Base-by-base conservation (phyloP, 2,888 invertebrate genomes). In the Drosophila fungiperda region DNA sequence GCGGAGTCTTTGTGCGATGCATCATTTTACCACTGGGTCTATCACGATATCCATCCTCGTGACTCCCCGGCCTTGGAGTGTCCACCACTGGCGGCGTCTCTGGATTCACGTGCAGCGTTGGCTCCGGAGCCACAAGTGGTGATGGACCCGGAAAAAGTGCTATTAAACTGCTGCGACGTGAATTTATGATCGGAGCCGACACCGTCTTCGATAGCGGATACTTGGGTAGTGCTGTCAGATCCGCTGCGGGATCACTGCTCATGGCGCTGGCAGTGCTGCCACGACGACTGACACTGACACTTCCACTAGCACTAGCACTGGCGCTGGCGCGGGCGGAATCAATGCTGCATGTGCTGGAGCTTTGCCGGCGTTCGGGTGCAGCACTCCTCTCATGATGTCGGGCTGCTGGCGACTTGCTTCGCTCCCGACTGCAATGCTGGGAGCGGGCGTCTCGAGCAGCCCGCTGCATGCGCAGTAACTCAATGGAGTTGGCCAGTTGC, bases 1-100 rank as follows among this genome's bases (percentile, higher is more conserved):
- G 93, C 4, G 93, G 93, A 0, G 93, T 93, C 62, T 89, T 91
- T 3, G 91, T 90, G 36, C 90, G 89, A 82, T 92, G 92, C 20
- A 85, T 82, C 84, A 80, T 76, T 58, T 89, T 92, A 12, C 76
- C 87, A 17, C 79, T 87, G 17, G 92, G 90, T 72, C 89, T 88
- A 40, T 91, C 91, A 29, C 90, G 89, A 58, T 84, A 82, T 0
- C 84, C 78, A 23, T 88, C 87, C 17, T 90, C 82, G 17, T 82
- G 82, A 50, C 84, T 77, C 7, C 60, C 62, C 15, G 55, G 70
- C 32, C 69, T 58, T 45, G 62, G 76, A 4, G 52, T 58, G 9
- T 80, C 74, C 33, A 78, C 77, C 26, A 68, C 69, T 49, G 59
- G 83, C 48, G 76, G 69, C 3, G 80, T 78, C n/a, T 65, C 69